Conservation (phyloP, 2,888 invertebrate species). For the Dicyrtomina minuta region DNA sequence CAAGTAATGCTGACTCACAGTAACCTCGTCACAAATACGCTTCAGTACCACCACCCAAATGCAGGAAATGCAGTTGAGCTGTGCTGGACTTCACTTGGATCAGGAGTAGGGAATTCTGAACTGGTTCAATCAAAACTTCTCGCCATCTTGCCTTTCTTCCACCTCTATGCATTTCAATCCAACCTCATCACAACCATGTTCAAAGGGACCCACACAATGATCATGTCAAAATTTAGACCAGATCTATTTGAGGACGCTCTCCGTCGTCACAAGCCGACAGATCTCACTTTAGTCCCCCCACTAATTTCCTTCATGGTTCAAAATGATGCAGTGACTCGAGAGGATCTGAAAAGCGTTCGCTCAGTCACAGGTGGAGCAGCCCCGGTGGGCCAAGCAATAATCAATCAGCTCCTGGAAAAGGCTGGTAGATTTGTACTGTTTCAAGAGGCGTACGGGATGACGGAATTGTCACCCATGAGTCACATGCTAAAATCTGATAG, state of each 20-base stretch:
- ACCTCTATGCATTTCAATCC: no score
- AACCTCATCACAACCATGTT: no score
- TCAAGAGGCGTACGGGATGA: slow-evolving; percentile 65
- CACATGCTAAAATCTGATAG: slow-evolving; percentile 33
- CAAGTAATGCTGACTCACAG: no score
- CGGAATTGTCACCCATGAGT: slow-evolving; percentile 61
- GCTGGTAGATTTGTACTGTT: slow-evolving; percentile 45
- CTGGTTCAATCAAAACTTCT: no score
- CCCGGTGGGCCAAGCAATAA: slow-evolving; percentile 61
- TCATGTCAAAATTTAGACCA: slow-evolving; percentile 46
- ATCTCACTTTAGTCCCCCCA: slow-evolving; percentile 68
- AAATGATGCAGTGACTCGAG: slow-evolving; percentile 67
- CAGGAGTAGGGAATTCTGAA: no score
- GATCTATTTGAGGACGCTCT: slow-evolving; percentile 42
- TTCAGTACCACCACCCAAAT: slow-evolving; percentile 50
- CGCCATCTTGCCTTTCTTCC: no score
- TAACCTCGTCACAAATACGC: no score
- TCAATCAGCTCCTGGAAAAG: slow-evolving; percentile 63
- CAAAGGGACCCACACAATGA: slow-evolving; percentile 40
- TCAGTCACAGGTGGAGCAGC: slow-evolving; percentile 68
- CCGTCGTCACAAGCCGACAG: slow-evolving; percentile 45
- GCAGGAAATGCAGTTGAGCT: no score
- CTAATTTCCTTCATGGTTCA: slow-evolving; percentile 72
- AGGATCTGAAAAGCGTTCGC: slow-evolving; percentile 67
- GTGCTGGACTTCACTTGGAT: slow-evolving; percentile 34